A percentile compares a stretch with the other conserved stretches of the same genome.
Evolutionary conservation across 1,140 invertebrate species (phyloP).

Genomic region (Euura lappo): DNA sequence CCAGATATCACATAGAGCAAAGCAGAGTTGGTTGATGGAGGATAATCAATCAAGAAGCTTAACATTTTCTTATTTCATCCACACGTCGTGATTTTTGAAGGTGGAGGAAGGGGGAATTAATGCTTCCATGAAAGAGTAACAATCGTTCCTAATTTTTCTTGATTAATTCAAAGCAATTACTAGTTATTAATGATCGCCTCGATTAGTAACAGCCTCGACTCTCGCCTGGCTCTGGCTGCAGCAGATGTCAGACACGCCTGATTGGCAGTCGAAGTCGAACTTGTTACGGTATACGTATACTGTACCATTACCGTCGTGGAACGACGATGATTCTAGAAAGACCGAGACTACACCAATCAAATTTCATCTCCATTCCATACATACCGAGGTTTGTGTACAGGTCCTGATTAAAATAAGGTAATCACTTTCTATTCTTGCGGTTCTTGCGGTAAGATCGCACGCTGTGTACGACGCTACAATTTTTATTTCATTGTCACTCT

Average conservation of each 20-base stretch:
- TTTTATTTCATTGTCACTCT: no score
- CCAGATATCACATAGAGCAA: not conserved
- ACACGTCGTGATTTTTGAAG: no score
- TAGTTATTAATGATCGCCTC: not conserved
- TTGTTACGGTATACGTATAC: no score
- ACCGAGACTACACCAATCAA: no score
- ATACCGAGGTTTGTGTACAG: not conserved
- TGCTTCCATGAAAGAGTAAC: not conserved
- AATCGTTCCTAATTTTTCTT: slow-evolving; percentile 3
- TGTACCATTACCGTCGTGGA: no score
- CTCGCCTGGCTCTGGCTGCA: not conserved
- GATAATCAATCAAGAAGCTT: not conserved
- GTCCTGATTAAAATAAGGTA: not conserved
- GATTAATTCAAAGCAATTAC: not conserved
- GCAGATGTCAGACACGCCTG: not conserved
- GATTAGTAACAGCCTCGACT: not conserved
- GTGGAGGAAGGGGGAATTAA: not conserved
- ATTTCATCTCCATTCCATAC: no score
- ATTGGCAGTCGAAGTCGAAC: not conserved
- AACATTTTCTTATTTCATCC: not conserved
- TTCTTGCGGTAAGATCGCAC: not conserved
- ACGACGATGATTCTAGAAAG: no score
- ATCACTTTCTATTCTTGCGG: not conserved
- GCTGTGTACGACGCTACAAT: no score
- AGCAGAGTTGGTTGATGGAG: not conserved